Evolutionary conservation across 1,140 invertebrate species (phyloP).

Genomic region (Pachypeltis micranthus): DNA sequence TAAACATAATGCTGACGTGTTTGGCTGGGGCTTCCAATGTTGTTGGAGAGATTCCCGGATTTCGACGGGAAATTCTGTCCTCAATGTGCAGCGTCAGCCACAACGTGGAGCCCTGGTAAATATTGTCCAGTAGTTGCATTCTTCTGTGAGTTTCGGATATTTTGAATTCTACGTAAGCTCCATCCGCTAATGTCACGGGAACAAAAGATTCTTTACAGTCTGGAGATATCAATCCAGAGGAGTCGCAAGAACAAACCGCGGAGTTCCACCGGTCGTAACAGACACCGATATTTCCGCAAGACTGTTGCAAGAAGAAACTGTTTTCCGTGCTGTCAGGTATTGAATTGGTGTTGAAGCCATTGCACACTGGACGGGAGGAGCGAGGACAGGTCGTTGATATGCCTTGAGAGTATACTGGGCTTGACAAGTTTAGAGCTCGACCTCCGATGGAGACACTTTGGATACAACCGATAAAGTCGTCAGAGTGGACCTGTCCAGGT

Average conservation of each 20-base stretch:
- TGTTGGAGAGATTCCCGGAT: slow-evolving; percentile 3
- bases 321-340: slow-evolving; percentile 26
- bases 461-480: slow-evolving; percentile 86
- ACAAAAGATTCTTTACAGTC: slow-evolving; percentile 66
- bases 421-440: slow-evolving; percentile 60
- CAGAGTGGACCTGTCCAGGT: slow-evolving; percentile 75
- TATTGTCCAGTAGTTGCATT: slow-evolving; percentile 66
- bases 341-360: slow-evolving; percentile 18
- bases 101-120: slow-evolving; percentile 57
- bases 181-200: slow-evolving; percentile 62
- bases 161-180: slow-evolving; percentile 60
- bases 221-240: slow-evolving; percentile 49
- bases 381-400: slow-evolving; percentile 64
- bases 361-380: slow-evolving; percentile 44
- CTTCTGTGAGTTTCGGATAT: slow-evolving; percentile 72
- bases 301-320: slow-evolving; percentile 29
- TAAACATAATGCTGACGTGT: slow-evolving; percentile 65
- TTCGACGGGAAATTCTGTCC: slow-evolving; percentile 6
- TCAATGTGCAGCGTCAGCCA: slow-evolving; percentile 39
- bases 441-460: slow-evolving; percentile 83
- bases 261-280: slow-evolving; percentile 78
- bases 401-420: slow-evolving; percentile 54
- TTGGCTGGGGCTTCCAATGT: slow-evolving; percentile 43
- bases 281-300: slow-evolving; percentile 52
- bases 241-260: slow-evolving; percentile 55